Percentiles rank a stretch among this genome's conserved stretches.
phyloP scores from a whole-genome alignment of 2,797 vertebrate species.

The Lemur catta region DNA sequence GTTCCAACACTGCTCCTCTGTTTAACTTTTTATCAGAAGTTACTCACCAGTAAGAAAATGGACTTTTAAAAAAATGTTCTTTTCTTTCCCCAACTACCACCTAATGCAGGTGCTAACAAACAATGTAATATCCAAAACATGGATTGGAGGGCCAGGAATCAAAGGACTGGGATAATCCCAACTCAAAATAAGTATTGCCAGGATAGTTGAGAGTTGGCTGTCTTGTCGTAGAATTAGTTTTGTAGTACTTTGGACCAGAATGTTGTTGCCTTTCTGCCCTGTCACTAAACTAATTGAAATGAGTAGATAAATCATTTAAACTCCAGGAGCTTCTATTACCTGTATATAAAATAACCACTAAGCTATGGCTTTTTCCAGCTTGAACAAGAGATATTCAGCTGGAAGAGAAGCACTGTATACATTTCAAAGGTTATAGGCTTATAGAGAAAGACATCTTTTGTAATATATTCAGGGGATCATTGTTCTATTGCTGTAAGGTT shows the following conservation, averaged over 20 bases:
- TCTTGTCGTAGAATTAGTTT: neutral
- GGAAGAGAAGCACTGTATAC: constrained; percentile 39
- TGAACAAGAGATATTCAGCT: constrained; percentile 25
- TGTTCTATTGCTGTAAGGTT: constrained; percentile 60
- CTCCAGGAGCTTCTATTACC: neutral
- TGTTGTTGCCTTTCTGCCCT: neutral
- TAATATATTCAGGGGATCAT: constrained; percentile 68
- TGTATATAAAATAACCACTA: constrained; percentile 36
- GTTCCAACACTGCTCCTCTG: neutral
- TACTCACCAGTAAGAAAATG: neutral
- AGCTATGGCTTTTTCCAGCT: neutral
- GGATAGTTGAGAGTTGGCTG: neutral
- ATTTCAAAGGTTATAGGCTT: constrained; percentile 62
- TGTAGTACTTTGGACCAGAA: neutral
- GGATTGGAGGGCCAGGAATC: neutral
- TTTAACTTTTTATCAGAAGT: constrained; percentile 1
- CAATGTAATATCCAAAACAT: neutral
- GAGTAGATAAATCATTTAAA: neutral
- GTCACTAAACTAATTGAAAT: neutral
- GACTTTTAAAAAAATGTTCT: neutral
- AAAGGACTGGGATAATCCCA: neutral
- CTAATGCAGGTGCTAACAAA: neutral
- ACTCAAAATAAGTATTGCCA: neutral
- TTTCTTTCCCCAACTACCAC: neutral
- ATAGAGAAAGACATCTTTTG: constrained; percentile 58